Evolutionary conservation across 1,140 invertebrate genomes (phyloP), one percentile per base, ranked within the genome.

Genomic region (Whitmania pigra): DNA sequence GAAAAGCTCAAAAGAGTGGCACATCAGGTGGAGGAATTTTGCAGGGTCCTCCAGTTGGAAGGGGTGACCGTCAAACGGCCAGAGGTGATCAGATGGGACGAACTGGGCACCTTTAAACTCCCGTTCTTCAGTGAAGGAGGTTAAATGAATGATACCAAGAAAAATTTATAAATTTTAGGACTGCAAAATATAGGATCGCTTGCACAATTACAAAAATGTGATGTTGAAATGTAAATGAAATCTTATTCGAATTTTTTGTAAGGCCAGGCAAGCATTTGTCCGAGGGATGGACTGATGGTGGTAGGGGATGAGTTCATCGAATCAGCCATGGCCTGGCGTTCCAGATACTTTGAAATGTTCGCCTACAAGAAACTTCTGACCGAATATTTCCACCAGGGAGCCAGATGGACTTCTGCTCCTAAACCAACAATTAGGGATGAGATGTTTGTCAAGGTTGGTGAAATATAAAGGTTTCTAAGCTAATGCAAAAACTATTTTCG

Each of bases 241-340:
- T 17, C 9, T 49, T 49, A 13, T 11, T 49, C 43, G 9, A 49
- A 49, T 49, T 49, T 17, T 0, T 22, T 57, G 43, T 55, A 20
- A 73, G 72, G 72, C 4, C 69, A 69, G 18, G 54, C 49, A 29
- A 73, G 55, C 29, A 54, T 69, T 9, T 73, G 73, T 60, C 74
- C 74, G 27, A 54, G 74, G 40, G 74, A 75, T 71, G 57, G 68
- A 36, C 43, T 73, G 27, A 27, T 75, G 31, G 69, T 75, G n/a
- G 49, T 75, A 57, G 74, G 72, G 22, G 72, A 75, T 67, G 74
- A 75, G 63, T 71, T 75, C 20, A 75, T 75, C 27, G 74, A 75
- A 49, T 53, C 74, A 20, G 54, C 74, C n/a, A 75, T 75, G 74
- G 67, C 72, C 7, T 73, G 67, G 72, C 29, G 72, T 27, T 71